Base-by-base conservation (phyloP, 2,888 invertebrate species). In the Meghimatium bilineatum region DNA sequence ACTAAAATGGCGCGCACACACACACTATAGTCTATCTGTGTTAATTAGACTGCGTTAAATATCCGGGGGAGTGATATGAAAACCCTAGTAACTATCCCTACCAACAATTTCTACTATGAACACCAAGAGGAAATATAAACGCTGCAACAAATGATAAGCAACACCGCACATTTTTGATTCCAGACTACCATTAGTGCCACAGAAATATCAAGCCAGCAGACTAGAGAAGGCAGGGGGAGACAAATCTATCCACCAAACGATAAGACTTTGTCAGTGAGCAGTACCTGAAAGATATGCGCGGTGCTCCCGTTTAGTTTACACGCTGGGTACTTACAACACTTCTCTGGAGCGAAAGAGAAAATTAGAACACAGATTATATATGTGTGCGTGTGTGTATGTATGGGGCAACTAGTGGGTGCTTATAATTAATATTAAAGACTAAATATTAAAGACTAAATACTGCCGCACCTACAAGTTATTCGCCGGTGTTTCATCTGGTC, bases 171-270 rank as follows among this genome's bases (percentile, higher is more conserved):
- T 60, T 29, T 26, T 44, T 74, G 81, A 44, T 63, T 63, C 63
- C 81, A 81, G 74, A 74, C 81, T 20, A 63, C 74, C 71, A 74
- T 74, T 34, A 81, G 74, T 63, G 49, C 29, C n/a, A 38, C 36
- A 74, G 44, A 81, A 81, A 81, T 74, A 74, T 71, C 72, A 36
- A 38, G 56, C 52, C 44, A 63, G 81, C 63, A 63, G 29, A 44
- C 36, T 23, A 56, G 79, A 49, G 66, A 38, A 74, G 72, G 63
- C 72, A 74, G 60, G 36, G 74, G n/a, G 80, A 72, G 74, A n/a
- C 56, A 44, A 78, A 69, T 44, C 78, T 32, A 78, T 80, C 80
- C 80, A 71, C 49, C 66, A 79, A 67, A 5, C 66, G 79, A 79
- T 69, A 80, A 71, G 71, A 63, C 14, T 49, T 66, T 38, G 29